phyloP scores from a whole-genome alignment of 2,797 vertebrate genomes.

The Chloroceryle inda region DNA sequence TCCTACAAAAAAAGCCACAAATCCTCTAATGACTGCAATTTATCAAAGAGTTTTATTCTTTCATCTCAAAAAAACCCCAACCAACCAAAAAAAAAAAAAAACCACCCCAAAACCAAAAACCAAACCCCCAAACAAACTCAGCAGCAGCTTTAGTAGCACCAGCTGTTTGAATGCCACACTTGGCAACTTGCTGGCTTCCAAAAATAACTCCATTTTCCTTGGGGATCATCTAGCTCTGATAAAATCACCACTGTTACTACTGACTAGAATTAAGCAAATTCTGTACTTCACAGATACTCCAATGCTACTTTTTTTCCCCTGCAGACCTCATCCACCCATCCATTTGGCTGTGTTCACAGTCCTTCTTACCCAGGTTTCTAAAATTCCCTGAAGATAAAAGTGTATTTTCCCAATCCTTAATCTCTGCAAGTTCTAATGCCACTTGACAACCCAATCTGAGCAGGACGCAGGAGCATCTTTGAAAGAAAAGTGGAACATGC shows the following conservation, averaged over 20 bases:
- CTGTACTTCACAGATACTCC: not conserved
- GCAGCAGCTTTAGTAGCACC: not conserved
- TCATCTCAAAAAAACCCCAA: not conserved
- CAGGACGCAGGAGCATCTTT: slow-evolving; percentile 5
- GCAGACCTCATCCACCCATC: not conserved
- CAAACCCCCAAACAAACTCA: not conserved
- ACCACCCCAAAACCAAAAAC: not conserved
- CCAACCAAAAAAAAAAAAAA: not conserved
- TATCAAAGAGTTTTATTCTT: not conserved
- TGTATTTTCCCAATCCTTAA: slow-evolving; percentile 40
- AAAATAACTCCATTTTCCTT: slow-evolving; percentile 19
- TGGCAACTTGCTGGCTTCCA: not conserved
- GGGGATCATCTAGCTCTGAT: not conserved
- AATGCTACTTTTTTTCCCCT: not conserved
- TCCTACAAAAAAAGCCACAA: not conserved
- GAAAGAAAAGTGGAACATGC: slow-evolving; percentile 16
- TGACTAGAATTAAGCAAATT: not conserved
- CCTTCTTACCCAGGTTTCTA: not conserved
- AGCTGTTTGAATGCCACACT: slow-evolving; percentile 17
- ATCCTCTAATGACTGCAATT: not conserved
- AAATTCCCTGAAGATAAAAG: not conserved
- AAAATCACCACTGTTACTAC: not conserved
- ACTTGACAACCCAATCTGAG: not conserved
- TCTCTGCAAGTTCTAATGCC: slow-evolving; percentile 35
- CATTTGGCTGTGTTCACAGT: not conserved